Evolutionary conservation across 2,888 invertebrate species (phyloP), one percentile per base, ranked within the genome.

Genomic region (Polydrusus tereticollis): DNA sequence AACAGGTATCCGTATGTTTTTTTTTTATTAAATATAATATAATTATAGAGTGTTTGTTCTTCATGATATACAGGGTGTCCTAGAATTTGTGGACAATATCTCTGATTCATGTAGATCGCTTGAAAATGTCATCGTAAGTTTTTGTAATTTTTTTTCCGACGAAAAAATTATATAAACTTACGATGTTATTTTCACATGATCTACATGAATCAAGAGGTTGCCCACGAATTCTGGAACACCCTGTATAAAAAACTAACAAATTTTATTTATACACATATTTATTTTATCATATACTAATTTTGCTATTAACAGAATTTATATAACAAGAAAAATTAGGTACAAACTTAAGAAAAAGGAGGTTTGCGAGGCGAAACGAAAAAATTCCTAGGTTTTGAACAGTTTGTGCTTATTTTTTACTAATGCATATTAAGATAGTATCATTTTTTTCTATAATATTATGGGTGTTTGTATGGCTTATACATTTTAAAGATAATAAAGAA

Each of bases 391-490:
- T 52, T 52, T 52, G 2, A 7, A 7, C 16, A 55, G n/a, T 55
- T 55, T 55, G 52, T 29, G 12, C 26, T 8, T 52, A 10, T 29
- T 29, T 29, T 55, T 29, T 55, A 55, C 16, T n/a, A 55, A 21
- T 52, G 52, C 52, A 10, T 52, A 50, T 52, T 62, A 33, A n/a
- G n/a, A n/a, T 47, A 7, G 8, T 55, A 2, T 7, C 20, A 20
- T 66, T 38, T 59, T 47, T 65, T 59, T 60, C n/a, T 14, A 52
- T 3, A 21, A 52, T 50, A 52, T 36, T 55, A 65, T 47, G 5
- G 69, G 64, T 72, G 69, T 72, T 69, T 72, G 68, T 62, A 41
- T 26, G 16, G 29, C 52, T 55, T 55, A 29, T 14, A 41, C 0
- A 36, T 58, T 57, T 55, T 26, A 33, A 26, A 36, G 23, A 20